A percentile compares a stretch with the other conserved stretches of the same genome.
phyloP scores from a whole-genome alignment of 2,113 vertebrate genomes.

The Sigmodon hispidus region DNA sequence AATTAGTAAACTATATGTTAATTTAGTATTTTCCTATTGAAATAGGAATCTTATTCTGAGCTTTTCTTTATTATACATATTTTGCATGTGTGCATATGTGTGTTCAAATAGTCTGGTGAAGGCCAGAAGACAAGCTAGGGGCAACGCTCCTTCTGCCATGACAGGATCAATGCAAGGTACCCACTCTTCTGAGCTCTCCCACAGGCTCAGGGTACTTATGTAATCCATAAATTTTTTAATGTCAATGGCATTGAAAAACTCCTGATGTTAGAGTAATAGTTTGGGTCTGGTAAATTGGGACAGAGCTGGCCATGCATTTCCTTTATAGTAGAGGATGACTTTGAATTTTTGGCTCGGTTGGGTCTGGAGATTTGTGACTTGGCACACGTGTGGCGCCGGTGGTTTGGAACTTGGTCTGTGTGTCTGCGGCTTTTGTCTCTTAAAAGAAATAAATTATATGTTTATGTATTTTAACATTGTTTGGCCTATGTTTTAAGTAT shows the following conservation, averaged over 20 bases:
- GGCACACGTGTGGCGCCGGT: no score
- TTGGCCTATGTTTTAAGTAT: no score
- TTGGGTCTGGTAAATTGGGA: not conserved
- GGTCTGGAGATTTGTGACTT: no score
- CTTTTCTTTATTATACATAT: not conserved
- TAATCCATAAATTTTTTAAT: not conserved
- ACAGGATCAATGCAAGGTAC: no score
- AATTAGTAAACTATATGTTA: slow-evolving; percentile 42
- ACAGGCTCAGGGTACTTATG: not conserved
- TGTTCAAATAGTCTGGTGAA: not conserved
- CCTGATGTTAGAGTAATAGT: not conserved
- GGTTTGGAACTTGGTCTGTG: no score
- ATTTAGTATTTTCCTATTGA: slow-evolving; percentile 60
- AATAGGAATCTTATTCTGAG: not conserved
- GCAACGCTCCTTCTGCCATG: not conserved
- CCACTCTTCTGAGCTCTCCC: not conserved
- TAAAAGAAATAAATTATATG: no score
- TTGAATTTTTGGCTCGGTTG: no score
- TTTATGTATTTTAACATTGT: no score
- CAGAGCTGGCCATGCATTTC: not conserved
- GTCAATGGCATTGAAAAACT: slow-evolving; percentile 13
- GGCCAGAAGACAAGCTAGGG: not conserved
- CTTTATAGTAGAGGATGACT: not conserved
- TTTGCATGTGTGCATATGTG: not conserved
- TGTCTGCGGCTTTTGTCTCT: no score